These are phyloP conservation scores for Nicator chloris DNA, from an alignment of 2,113 vertebrate species.

Conservation along the genomic window DNA sequence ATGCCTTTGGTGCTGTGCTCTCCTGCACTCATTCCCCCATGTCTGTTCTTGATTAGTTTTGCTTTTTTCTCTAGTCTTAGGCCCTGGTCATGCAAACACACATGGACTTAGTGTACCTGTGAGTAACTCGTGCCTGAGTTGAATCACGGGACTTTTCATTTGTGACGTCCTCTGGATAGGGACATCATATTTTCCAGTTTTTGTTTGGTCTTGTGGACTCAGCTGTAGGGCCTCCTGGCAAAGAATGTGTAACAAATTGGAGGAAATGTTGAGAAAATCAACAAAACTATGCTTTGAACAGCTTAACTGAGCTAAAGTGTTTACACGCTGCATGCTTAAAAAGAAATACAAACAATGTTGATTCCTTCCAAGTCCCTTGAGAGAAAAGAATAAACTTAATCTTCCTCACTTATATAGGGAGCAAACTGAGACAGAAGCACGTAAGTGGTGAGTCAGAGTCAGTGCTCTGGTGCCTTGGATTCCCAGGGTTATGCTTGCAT, in stretches of 20 bases:
- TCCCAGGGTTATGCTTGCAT: fast-evolving
- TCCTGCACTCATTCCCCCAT: fast-evolving
- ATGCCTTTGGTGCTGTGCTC: background rate
- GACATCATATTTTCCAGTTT: background rate
- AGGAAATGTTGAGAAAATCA: background rate
- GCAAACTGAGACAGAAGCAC: background rate
- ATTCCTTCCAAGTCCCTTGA: background rate
- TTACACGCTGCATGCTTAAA: background rate
- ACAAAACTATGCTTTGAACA: background rate
- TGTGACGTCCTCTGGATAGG: background rate
- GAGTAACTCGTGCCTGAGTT: background rate
- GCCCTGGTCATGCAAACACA: background rate
- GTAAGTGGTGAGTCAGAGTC: background rate
- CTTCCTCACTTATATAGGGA: background rate
- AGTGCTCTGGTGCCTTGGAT: background rate
- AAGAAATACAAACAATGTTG: background rate
- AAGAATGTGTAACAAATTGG: background rate
- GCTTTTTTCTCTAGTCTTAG: background rate
- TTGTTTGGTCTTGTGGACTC: background rate
- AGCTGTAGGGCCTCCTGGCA: background rate
- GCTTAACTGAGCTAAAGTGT: background rate
- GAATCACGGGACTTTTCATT: fast-evolving
- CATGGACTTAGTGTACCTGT: fast-evolving
- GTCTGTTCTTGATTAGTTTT: background rate
- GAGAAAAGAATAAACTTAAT: background rate